A percentile compares a stretch with the other conserved stretches of the same genome.
Evolutionary conservation across 2,888 invertebrate genomes (phyloP).

Genomic region (Aricia artaxerxes): DNA sequence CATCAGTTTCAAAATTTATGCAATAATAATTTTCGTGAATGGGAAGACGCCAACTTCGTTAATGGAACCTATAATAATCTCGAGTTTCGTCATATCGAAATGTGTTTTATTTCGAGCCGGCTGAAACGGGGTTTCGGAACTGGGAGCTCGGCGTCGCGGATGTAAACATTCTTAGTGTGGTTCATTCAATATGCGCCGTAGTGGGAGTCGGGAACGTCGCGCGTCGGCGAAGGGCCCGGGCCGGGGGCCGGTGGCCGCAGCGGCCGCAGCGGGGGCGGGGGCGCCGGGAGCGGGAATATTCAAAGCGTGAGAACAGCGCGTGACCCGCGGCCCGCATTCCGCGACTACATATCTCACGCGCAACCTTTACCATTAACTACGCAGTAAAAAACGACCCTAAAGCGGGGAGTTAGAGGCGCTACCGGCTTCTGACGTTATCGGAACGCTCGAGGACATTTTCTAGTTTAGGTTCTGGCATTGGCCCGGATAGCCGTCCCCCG

Average conservation of each 20-base stretch:
- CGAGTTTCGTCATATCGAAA: constrained; percentile 14
- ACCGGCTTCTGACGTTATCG: constrained; percentile 63
- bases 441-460: constrained; percentile 80
- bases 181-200: constrained; percentile 71
- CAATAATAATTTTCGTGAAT: constrained; percentile 19
- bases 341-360: constrained; percentile 80
- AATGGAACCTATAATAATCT: constrained; percentile 21
- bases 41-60: constrained; percentile 6
- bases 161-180: constrained; percentile 68
- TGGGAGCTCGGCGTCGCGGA: constrained; percentile 43
- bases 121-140: constrained; percentile 18
- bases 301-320: constrained; percentile 80
- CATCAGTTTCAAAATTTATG: constrained; percentile 4
- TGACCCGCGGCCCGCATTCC: constrained; percentile 81
- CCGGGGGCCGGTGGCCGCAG: constrained; percentile 48
- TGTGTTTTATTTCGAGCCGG: not conserved
- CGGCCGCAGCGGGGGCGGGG: constrained; percentile 44
- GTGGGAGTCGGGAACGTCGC: constrained; percentile 71
- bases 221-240: constrained; percentile 71
- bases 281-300: constrained; percentile 76
- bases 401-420: constrained; percentile 50
- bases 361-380: constrained; percentile 61
- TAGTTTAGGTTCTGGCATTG: constrained; percentile 80
- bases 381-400: constrained; percentile 55
- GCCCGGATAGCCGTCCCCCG: constrained; percentile 75